Evolutionary conservation across 30 jellyfish, hydroid and myxozoan genomes (phyloP), one percentile per base, ranked within the genome.

Genomic region (Cassiopea xamachana): DNA sequence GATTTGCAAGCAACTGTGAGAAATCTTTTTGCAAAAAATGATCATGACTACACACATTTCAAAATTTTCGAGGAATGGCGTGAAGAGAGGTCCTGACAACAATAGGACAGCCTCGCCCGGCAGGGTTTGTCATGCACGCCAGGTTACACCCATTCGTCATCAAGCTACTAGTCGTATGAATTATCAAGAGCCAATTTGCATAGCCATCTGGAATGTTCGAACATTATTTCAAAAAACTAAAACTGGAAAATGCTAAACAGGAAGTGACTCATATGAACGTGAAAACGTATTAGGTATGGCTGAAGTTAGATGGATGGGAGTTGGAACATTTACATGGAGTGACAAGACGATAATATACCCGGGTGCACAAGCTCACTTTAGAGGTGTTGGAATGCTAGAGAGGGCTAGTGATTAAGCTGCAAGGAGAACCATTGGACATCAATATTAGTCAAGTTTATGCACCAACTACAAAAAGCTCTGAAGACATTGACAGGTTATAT

Each of bases 1-100:
- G 89, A 75, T 59, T 71, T 89, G 89, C 67, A 87, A 75, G 64
- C 89, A 89, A 87, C 94, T 77, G 79, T 67, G 39, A 27, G 39
- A 27, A 51, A 48, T 86, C 51, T 76, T 47, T 59, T 58, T 77
- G 69, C 93, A 88, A 73, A 75, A 88, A 73, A 86, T 6, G 75
- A 86, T 75, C 88, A 86, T 86, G 88, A 88, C 0, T 10, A 78
- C 18, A 47, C 87, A 78, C 79, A 27, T 12, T 43, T 44, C 50
- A 73, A 47, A 50, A 59, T 17, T 12, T 7, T 1, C 3, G 60
- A 10, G 27, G 58, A 43, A 73, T 59, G 82, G 39, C 39, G 39
- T 27, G 39, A 27, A 27, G 39, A 27, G 39, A 27, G 39, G 39
- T 27, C 39, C 39, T 59, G 19, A 51, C 58, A 73, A 27, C 44